Percentiles rank a stretch among this genome's conserved stretches.
Conservation (phyloP, 2,888 invertebrate species). For the Lathronympha strigana region DNA sequence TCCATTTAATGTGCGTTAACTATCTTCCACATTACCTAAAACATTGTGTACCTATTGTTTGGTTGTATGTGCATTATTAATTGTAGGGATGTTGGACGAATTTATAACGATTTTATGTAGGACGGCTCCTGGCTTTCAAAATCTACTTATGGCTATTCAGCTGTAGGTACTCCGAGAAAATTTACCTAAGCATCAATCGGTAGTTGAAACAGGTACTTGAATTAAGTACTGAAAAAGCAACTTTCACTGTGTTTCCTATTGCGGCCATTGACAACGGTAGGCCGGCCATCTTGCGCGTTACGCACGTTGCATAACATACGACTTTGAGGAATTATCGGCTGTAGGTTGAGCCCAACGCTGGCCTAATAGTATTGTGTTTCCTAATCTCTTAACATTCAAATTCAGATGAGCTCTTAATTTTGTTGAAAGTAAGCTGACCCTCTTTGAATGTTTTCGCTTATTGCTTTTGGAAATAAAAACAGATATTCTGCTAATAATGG, state of each 20-base stretch:
- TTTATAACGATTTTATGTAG: too few relatives aligned
- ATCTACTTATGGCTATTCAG: too few relatives aligned
- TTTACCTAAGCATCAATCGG: too few relatives aligned
- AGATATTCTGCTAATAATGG: neutral
- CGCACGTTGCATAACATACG: conserved; percentile 34
- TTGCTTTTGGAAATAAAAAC: neutral
- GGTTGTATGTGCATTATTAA: too few relatives aligned
- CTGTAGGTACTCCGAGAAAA: too few relatives aligned
- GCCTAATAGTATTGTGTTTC: conserved; percentile 16
- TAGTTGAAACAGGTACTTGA: neutral
- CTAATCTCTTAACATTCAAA: neutral
- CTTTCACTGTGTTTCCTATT: conserved; percentile 16
- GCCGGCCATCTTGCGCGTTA: conserved; percentile 33
- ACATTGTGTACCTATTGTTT: too few relatives aligned
- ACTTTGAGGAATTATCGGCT: conserved; percentile 31
- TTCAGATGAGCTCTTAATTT: conserved; percentile 4
- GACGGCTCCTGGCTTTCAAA: too few relatives aligned
- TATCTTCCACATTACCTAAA: too few relatives aligned
- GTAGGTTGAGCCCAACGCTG: conserved; percentile 9
- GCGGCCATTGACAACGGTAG: conserved; percentile 32
- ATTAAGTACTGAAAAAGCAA: neutral
- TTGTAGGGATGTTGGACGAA: too few relatives aligned
- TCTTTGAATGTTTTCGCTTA: neutral
- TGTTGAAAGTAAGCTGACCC: neutral
- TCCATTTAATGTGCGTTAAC: too few relatives aligned